Base-by-base conservation (phyloP, 2,888 invertebrate species). In the Melangyna quadrimaculata region DNA sequence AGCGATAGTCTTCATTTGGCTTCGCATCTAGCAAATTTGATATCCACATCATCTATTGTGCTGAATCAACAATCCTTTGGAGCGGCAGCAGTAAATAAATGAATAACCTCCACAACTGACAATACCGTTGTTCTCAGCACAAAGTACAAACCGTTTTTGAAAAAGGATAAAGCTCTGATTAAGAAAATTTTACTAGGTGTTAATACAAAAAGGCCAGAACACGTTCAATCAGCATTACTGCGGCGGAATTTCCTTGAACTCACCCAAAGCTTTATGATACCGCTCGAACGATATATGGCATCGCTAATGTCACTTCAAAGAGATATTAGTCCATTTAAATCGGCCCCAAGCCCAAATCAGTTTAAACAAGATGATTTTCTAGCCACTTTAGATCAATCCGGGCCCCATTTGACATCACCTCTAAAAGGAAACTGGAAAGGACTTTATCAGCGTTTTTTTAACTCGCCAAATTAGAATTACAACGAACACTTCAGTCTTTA, bases 191-290 rank as follows among this genome's bases (percentile, higher is more conserved):
- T 97, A 84, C 96, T 97, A 91, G 98, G 98, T 24, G 95, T 97
- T 67, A 96, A 97, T 92, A 96, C 96, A 1, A 97, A 97, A 89
- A 93, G 99, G 59, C 99, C 99, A 2, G 95, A 95, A 57, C 98
- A 98, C 93, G 99, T 97, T 3, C 99, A 99, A 93, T 97, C 97
- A 71, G 97, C 97, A 17, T 94, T 99, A 90, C 93, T 99, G 19
- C 94, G 97, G 88, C 94, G 98, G 69, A 98, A 99, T 93, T 94
- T 99, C 79, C 93, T 98, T 81, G 99, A 99, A 92, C 92, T 99
- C 59, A 99, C 99, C 0, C 99, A 99, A 91, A 99, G 98, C 91
- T 99, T 99, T 91, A 99, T 99, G 96, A 99, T 99, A 90, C 99
- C 99, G 0, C 93, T 99, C 88, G 99, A 99, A 92, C 94, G 99